Evolutionary conservation across 2,113 vertebrate species (phyloP).

Genomic region (Poeciliopsis occidentalis): DNA sequence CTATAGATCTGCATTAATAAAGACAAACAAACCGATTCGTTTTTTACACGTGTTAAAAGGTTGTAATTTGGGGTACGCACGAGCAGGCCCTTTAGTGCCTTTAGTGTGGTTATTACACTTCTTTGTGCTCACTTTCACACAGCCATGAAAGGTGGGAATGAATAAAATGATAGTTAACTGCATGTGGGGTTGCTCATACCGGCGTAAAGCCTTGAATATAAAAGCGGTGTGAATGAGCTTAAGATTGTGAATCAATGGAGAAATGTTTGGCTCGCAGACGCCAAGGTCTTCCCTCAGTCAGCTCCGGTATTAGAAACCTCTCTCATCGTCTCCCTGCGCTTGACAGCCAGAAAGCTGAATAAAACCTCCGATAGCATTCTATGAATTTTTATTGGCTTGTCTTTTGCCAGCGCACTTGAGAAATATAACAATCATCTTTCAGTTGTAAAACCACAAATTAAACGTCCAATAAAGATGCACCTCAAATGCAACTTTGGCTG

Average conservation of each 20-base stretch:
- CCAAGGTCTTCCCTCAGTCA: constrained; percentile 38
- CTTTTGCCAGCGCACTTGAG: constrained; percentile 11
- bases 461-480: constrained; percentile 26
- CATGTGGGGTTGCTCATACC: constrained; percentile 45
- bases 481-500: constrained; percentile 30
- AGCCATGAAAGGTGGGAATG: constrained; percentile 38
- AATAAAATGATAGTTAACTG: constrained; percentile 50
- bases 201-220: constrained; percentile 48
- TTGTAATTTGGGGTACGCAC: background rate
- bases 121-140: constrained; percentile 60
- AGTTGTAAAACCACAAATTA: constrained; percentile 32
- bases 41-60: background rate
- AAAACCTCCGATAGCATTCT: constrained; percentile 28
- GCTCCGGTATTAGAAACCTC: constrained; percentile 19
- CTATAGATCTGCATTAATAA: constrained; percentile 50
- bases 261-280: constrained; percentile 32
- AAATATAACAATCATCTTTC: constrained; percentile 34
- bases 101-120: constrained; percentile 49
- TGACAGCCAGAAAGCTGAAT: constrained; percentile 26
- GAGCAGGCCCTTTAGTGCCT: constrained; percentile 42
- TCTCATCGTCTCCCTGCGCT: constrained; percentile 31
- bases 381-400: constrained; percentile 12
- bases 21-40: background rate
- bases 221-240: constrained; percentile 54
- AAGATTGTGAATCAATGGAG: constrained; percentile 49